Percentiles rank a stretch among this genome's conserved stretches.
These are phyloP conservation scores for Psilopogon haemacephalus DNA, from an alignment of 2,113 vertebrate species.

Conservation along the genomic window DNA sequence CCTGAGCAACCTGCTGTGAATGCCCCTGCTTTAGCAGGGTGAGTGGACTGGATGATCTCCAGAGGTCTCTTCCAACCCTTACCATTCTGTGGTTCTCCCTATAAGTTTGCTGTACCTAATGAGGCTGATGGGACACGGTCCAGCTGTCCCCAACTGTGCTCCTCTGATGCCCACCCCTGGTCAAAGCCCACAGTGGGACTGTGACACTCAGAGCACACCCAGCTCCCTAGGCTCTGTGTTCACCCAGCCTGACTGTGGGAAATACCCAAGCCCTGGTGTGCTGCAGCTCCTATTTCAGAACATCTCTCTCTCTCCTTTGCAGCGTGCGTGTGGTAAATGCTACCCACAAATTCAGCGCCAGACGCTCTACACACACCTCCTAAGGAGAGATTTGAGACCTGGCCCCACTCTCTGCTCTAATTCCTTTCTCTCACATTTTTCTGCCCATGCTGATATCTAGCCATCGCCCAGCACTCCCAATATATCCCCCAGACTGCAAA, in stretches of 20 bases:
- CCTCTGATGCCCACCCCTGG: rapidly evolving
- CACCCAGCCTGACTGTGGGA: rapidly evolving
- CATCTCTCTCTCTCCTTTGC: neutral
- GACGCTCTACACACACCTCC: neutral
- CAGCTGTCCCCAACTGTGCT: neutral
- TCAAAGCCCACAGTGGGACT: neutral
- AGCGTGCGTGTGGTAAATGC: rapidly evolving
- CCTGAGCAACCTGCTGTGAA: too few species aligned
- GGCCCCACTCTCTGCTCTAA: neutral
- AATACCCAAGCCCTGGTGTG: neutral
- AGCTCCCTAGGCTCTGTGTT: neutral
- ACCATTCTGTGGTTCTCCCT: neutral
- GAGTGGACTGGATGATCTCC: too few species aligned
- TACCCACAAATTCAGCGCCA: neutral
- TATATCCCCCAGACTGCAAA: neutral
- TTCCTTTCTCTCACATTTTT: neutral
- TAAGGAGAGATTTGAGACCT: neutral
- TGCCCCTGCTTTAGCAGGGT: too few species aligned
- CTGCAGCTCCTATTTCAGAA: neutral
- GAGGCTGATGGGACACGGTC: rapidly evolving
- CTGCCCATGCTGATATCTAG: neutral
- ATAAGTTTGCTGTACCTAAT: neutral
- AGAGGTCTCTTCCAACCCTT: too few species aligned
- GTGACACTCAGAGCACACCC: neutral
- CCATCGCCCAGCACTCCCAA: neutral